phyloP scores from a whole-genome alignment of 1,140 invertebrate species.

The Drosophila pachea region DNA sequence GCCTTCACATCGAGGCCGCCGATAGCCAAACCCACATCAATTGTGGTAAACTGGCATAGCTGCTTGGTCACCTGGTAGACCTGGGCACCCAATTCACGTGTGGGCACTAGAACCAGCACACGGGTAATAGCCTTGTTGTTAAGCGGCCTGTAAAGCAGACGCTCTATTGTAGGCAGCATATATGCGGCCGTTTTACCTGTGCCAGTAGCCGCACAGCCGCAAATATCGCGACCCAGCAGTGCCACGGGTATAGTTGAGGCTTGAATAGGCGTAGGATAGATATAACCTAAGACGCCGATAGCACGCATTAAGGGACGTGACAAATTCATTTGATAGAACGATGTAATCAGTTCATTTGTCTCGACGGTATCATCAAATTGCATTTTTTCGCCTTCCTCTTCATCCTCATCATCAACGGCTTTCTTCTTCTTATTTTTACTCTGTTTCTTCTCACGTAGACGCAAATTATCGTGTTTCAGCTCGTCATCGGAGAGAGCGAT shows the following conservation, averaged over 20 bases:
- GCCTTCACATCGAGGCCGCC: conserved; percentile 96
- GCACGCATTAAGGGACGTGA: conserved; percentile 94
- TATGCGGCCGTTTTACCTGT: conserved; percentile 99
- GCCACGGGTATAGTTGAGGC: conserved; percentile 96
- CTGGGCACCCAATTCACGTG: conserved; percentile 95
- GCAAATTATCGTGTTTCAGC: conserved; percentile 84
- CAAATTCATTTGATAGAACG: conserved; percentile 96
- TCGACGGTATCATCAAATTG: conserved; percentile 87
- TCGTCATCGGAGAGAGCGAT: conserved; percentile 85
- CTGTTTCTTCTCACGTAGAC: conserved; percentile 81
- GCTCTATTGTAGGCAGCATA: conserved; percentile 97
- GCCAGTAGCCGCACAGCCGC: conserved; percentile 87
- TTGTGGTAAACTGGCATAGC: conserved; percentile 90
- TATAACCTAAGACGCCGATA: conserved; percentile 91
- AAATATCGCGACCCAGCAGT: conserved; percentile 83
- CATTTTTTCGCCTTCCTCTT: conserved; percentile 82
- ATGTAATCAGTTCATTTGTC: conserved; percentile 84
- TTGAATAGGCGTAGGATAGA: conserved; percentile 98
- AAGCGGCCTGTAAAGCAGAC: conserved; percentile 89
- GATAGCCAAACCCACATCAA: conserved; percentile 90
- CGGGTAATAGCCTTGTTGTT: conserved; percentile 85
- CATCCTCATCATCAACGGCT: conserved; percentile 74
- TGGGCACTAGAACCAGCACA: conserved; percentile 96
- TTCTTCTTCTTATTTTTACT: conserved; percentile 82
- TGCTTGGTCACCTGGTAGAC: conserved; percentile 96